phyloP scores from a whole-genome alignment of 2,888 invertebrate species.

The Junonia oenone region DNA sequence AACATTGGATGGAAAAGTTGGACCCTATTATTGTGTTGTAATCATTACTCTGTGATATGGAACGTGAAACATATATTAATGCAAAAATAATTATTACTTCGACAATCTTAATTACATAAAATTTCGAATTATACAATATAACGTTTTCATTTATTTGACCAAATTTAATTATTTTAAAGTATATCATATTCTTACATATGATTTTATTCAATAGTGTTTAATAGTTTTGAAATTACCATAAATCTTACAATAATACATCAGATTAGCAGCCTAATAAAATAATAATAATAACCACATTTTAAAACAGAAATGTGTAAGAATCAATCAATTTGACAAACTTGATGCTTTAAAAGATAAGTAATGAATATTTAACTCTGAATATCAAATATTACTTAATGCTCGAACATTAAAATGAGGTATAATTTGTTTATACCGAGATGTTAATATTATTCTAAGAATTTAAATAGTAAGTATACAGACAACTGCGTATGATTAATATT shows the following conservation, averaged over 20 bases:
- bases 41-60: slow-evolving; percentile 61
- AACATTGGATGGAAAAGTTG: slow-evolving; percentile 73
- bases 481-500: slow-evolving; percentile 48
- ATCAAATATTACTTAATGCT: slow-evolving; percentile 31
- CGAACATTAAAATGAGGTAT: slow-evolving; percentile 50
- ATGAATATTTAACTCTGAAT: slow-evolving; percentile 23
- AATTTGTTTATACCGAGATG: slow-evolving; percentile 54
- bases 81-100: slow-evolving; percentile 50
- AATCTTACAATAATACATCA: slow-evolving; percentile 40
- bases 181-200: slow-evolving; percentile 54
- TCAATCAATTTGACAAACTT: slow-evolving; percentile 32
- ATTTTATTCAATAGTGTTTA: slow-evolving; percentile 52
- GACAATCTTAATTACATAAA: slow-evolving; percentile 45
- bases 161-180: slow-evolving; percentile 39
- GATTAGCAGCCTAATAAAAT: slow-evolving; percentile 47
- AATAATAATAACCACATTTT: slow-evolving; percentile 41
- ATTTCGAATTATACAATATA: slow-evolving; percentile 40
- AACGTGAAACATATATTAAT: slow-evolving; percentile 44
- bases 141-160: slow-evolving; percentile 61
- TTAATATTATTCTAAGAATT: slow-evolving; percentile 34
- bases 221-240: slow-evolving; percentile 49
- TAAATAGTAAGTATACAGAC: slow-evolving; percentile 24
- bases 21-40: slow-evolving; percentile 69
- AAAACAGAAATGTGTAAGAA: slow-evolving; percentile 37
- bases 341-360: slow-evolving; percentile 31